Percentiles rank a stretch among this genome's conserved stretches.
Evolutionary conservation across 2,888 invertebrate species (phyloP).

Genomic region (Gari tellinella): DNA sequence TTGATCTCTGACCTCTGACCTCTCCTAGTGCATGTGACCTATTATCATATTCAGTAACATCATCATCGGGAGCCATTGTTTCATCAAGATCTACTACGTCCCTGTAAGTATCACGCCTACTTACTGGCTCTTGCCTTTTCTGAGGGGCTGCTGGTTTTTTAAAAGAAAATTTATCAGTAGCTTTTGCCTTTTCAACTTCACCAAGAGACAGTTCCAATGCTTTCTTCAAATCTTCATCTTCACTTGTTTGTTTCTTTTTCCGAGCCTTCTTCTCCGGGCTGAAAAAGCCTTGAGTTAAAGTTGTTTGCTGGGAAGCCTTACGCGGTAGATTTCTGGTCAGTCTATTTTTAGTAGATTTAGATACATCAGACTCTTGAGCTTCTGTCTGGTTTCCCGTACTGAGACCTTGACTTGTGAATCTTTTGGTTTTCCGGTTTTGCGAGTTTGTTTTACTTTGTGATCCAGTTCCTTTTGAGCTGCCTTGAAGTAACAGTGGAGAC

Average conservation of each 20-base stretch:
- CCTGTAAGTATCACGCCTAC: too few species aligned
- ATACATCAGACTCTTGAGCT: neutral
- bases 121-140: too few species aligned
- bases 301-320: constrained; percentile 55
- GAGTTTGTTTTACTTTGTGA: neutral
- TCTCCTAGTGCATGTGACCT: constrained; percentile 6
- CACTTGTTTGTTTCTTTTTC: neutral
- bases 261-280: constrained; percentile 21
- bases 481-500: constrained; percentile 42
- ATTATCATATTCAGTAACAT: too few species aligned
- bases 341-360: neutral
- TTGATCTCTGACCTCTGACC: neutral
- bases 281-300: constrained; percentile 66
- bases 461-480: neutral
- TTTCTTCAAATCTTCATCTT: neutral
- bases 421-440: neutral
- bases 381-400: constrained; percentile 21
- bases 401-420: constrained; percentile 14
- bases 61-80: too few species aligned
- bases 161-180: constrained; percentile 6
- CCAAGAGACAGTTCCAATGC: constrained; percentile 55
- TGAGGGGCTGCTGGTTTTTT: constrained; percentile 15
- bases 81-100: too few species aligned
- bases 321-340: too few species aligned
- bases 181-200: constrained; percentile 12